Conservation (phyloP, 2,888 invertebrate species). For the Leucoma salicis region DNA sequence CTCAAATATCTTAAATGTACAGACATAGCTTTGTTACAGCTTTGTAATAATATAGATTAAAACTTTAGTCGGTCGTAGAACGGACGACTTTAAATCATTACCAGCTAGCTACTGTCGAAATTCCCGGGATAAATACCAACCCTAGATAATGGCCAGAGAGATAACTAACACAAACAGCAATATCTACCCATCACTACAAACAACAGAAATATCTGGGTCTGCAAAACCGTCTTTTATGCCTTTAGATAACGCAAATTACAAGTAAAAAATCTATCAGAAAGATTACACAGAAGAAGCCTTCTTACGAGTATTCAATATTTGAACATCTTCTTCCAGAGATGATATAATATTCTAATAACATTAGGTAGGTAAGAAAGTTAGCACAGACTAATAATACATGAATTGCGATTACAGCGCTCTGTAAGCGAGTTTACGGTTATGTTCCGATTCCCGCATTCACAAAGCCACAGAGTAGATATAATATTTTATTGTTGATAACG, state of each 20-base stretch:
- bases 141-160: conserved; percentile 11
- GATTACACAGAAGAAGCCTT: neutral
- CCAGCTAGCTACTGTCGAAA: conserved; percentile 8
- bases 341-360: too few species aligned
- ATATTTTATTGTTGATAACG: too few species aligned
- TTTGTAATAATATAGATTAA: neutral
- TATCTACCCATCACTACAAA: conserved; percentile 13
- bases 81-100: conserved; percentile 2
- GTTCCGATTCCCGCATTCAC: too few species aligned
- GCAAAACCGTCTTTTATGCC: conserved; percentile 8
- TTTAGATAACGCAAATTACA: conserved; percentile 15
- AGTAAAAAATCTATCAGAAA: conserved; percentile 5
- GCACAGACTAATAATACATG: too few species aligned
- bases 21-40: too few species aligned
- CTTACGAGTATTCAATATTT: too few species aligned
- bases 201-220: conserved; percentile 11
- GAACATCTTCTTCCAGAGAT: too few species aligned
- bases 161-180: conserved; percentile 16
- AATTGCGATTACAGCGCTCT: too few species aligned
- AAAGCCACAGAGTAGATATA: too few species aligned
- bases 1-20: too few species aligned
- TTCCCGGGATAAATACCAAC: conserved; percentile 11
- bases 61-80: neutral
- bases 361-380: too few species aligned
- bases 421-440: too few species aligned